Evolutionary conservation across 2,888 invertebrate genomes (phyloP).

Genomic region (Lagria hirta): DNA sequence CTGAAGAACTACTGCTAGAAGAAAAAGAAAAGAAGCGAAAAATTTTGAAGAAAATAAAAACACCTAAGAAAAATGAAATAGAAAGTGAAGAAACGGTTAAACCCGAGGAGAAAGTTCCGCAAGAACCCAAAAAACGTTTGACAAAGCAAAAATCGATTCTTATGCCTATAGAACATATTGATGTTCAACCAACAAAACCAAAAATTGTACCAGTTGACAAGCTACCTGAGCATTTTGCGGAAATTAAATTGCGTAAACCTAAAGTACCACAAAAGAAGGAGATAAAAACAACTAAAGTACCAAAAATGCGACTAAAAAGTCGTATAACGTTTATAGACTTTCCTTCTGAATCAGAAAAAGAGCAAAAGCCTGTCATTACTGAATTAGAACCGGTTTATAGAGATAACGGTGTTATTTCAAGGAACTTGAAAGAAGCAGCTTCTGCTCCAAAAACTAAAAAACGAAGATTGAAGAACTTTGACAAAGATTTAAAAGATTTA

Average conservation of each 20-base stretch:
- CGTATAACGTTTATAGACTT: constrained; percentile 62
- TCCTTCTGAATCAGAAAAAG: constrained; percentile 47
- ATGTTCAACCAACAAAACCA: constrained; percentile 62
- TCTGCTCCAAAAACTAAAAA: constrained; percentile 46
- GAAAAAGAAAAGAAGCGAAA: constrained; percentile 18
- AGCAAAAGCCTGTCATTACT: constrained; percentile 46
- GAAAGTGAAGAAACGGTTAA: constrained; percentile 25
- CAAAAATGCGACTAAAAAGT: constrained; percentile 71
- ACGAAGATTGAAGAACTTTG: constrained; percentile 50
- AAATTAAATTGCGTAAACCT: constrained; percentile 64
- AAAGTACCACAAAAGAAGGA: constrained; percentile 45
- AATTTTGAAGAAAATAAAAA: constrained; percentile 23
- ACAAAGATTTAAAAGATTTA: constrained; percentile 50
- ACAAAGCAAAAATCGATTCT: constrained; percentile 42
- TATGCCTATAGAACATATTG: constrained; percentile 55
- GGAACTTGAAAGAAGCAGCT: constrained; percentile 56
- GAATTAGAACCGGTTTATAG: constrained; percentile 47
- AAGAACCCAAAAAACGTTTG: constrained; percentile 34
- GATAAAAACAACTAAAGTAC: constrained; percentile 54
- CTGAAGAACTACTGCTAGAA: constrained; percentile 31
- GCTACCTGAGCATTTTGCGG: constrained; percentile 55
- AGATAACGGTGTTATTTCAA: constrained; percentile 54
- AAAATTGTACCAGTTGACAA: constrained; percentile 60
- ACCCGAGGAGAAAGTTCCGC: constrained; percentile 29
- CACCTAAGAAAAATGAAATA: constrained; percentile 34